These are phyloP conservation scores for Cremastinae sp. DNA, from an alignment of 2,888 invertebrate species.

Conservation along the genomic window DNA sequence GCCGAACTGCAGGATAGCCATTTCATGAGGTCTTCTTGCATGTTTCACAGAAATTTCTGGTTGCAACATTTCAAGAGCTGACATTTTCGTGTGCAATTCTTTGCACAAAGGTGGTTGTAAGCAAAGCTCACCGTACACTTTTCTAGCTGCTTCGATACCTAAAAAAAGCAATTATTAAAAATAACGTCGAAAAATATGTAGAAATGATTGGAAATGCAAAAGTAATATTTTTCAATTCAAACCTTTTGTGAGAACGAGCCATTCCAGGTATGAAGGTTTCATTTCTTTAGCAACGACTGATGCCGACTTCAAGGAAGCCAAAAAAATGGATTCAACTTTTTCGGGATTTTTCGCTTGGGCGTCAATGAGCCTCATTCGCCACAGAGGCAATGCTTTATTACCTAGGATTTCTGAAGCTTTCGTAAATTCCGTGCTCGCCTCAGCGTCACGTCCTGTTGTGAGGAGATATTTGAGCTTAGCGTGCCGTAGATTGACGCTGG, in stretches of 20 bases:
- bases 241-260: slow-evolving; percentile 81
- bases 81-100: slow-evolving; percentile 85
- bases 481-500: slow-evolving; percentile 82
- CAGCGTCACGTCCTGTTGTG: slow-evolving; percentile 77
- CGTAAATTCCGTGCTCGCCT: slow-evolving; percentile 79
- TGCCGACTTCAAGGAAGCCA: slow-evolving; percentile 81
- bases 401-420: slow-evolving; percentile 77
- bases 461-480: slow-evolving; percentile 81
- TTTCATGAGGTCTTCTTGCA: slow-evolving; percentile 82
- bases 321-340: slow-evolving; percentile 78
- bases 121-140: slow-evolving; percentile 84
- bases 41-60: slow-evolving; percentile 74
- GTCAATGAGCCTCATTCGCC: slow-evolving; percentile 79
- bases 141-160: slow-evolving; percentile 83
- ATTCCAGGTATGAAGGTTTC: slow-evolving; percentile 84
- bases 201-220: not conserved
- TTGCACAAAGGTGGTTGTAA: slow-evolving; percentile 83
- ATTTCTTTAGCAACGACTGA: slow-evolving; percentile 81
- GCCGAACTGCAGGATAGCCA: slow-evolving; percentile 86
- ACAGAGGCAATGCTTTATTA: slow-evolving; percentile 79
- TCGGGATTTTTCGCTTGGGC: slow-evolving; percentile 74
- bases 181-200: not conserved
- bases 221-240: not conserved
- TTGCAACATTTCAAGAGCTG: slow-evolving; percentile 79
- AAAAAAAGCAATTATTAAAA: not conserved